Evolutionary conservation across 2,888 invertebrate genomes (phyloP).

Genomic region (Pammene fasciana): DNA sequence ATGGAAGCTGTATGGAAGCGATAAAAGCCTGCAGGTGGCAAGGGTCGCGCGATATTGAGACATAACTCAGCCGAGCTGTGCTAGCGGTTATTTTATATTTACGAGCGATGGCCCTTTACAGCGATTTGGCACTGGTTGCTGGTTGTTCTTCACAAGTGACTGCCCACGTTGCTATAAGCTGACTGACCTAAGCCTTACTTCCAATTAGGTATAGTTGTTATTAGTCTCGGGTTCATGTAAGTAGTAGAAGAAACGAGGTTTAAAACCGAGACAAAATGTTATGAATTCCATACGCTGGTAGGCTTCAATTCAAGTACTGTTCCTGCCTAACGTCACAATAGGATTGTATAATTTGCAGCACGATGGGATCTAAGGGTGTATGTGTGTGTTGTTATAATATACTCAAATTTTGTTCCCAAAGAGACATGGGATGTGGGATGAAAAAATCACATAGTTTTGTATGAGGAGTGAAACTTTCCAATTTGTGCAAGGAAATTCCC

Average conservation of each 20-base stretch:
- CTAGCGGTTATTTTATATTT: conserved; percentile 69
- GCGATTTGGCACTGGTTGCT: conserved; percentile 35
- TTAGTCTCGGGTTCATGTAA: not conserved
- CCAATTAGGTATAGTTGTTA: not conserved
- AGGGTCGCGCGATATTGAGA: conserved; percentile 70
- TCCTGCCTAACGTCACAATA: too few relatives aligned
- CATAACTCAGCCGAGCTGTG: conserved; percentile 67
- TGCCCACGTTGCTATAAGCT: not conserved
- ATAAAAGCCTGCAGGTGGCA: conserved; percentile 61
- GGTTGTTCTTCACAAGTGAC: not conserved
- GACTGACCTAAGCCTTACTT: not conserved
- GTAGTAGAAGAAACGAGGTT: not conserved
- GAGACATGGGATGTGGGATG: too few relatives aligned
- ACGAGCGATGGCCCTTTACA: conserved; percentile 49
- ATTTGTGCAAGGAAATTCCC: too few relatives aligned
- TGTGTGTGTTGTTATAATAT: too few relatives aligned
- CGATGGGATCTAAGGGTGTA: too few relatives aligned
- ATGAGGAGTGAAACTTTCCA: too few relatives aligned
- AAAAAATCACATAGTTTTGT: too few relatives aligned
- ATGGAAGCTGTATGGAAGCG: conserved; percentile 43
- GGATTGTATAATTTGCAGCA: too few relatives aligned
- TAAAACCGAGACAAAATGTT: too few relatives aligned
- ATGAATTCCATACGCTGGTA: too few relatives aligned
- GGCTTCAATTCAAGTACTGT: too few relatives aligned
- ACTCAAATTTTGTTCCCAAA: too few relatives aligned